Evolutionary conservation across 2,888 invertebrate genomes (phyloP).

Genomic region (Coelinius sp.): DNA sequence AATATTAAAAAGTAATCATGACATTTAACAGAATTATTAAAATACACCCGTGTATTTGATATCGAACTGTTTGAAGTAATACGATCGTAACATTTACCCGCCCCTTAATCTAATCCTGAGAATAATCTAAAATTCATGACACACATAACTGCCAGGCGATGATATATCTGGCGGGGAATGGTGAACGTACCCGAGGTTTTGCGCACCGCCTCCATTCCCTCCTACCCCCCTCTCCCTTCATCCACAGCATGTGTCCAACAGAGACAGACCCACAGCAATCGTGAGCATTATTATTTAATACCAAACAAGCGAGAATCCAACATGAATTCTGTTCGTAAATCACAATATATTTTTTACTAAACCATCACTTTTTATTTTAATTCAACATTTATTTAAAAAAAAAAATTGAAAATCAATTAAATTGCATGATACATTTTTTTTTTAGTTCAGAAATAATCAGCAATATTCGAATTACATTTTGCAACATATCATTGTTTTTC

Average conservation of each 20-base stretch:
- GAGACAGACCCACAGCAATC: conserved; percentile 6
- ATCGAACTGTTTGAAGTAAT: conserved; percentile 26
- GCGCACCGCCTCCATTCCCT: conserved; percentile 16
- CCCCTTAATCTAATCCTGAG: conserved; percentile 68
- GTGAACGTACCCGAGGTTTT: background rate
- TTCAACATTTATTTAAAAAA: too few species aligned
- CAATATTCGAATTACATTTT: too few species aligned
- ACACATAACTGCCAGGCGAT: conserved; percentile 70
- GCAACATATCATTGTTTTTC: too few species aligned
- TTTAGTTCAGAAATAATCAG: too few species aligned
- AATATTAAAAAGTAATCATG: background rate
- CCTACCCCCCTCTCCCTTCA: background rate
- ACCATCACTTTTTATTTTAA: background rate
- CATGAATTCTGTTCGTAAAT: conserved; percentile 29
- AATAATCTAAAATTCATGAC: conserved; percentile 70
- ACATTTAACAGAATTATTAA: conserved; percentile 4
- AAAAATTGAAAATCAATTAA: too few species aligned
- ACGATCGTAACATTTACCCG: conserved; percentile 13
- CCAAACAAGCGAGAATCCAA: background rate
- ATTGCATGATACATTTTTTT: too few species aligned
- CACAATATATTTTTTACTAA: conserved; percentile 30
- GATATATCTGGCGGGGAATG: conserved; percentile 65
- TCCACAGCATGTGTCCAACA: background rate
- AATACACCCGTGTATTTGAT: background rate
- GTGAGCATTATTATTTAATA: conserved; percentile 16